Percentiles rank a stretch among this genome's conserved stretches.
phyloP scores from a whole-genome alignment of 2,797 vertebrate genomes.

The Tokudaia muenninki region DNA sequence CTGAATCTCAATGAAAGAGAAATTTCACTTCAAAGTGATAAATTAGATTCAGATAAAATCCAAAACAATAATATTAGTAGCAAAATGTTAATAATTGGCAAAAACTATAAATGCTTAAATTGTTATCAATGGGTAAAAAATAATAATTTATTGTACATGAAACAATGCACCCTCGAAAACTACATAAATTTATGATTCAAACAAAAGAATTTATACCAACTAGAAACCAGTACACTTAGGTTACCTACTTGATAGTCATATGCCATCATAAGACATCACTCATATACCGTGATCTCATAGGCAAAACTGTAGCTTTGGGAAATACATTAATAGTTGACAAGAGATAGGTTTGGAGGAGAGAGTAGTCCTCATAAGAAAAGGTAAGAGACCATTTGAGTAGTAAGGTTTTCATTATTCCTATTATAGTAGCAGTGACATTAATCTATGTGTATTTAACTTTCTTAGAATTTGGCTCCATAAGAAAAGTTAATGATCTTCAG shows the following conservation, averaged over 20 bases:
- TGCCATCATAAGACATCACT: neutral
- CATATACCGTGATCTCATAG: neutral
- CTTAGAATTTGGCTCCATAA: neutral
- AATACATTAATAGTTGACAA: neutral
- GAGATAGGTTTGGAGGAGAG: neutral
- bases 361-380: neutral
- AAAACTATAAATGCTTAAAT: neutral
- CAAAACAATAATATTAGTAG: neutral
- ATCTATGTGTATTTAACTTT: neutral
- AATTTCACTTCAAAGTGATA: neutral
- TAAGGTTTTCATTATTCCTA: neutral
- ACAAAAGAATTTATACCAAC: neutral
- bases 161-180: neutral
- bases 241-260: neutral
- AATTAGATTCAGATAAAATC: neutral
- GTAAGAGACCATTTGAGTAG: rapidly evolving
- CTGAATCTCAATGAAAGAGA: no score
- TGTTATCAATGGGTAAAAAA: neutral
- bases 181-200: neutral
- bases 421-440: neutral
- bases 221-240: neutral
- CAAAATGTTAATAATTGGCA: neutral
- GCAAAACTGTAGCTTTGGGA: neutral
- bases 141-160: neutral
- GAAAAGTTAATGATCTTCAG: neutral